Base-by-base conservation (phyloP, 2,888 invertebrate species). In the Apodemia mormo region DNA sequence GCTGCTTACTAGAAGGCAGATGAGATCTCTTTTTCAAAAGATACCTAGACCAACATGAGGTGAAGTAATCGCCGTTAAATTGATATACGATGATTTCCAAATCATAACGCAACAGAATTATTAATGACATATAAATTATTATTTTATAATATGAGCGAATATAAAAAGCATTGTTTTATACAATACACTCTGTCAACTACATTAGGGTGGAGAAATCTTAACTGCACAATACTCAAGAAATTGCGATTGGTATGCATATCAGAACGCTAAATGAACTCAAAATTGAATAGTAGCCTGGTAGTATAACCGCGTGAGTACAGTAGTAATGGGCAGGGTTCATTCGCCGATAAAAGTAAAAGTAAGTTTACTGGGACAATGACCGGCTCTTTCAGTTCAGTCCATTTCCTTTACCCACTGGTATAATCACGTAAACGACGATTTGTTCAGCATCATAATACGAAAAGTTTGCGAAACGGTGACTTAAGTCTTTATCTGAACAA, bases 291-390 rank as follows among this genome's bases (percentile, higher is more conserved):
- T 80, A 77, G 78, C 78, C 80, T 83, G 86, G 88, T 91, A 91
- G 90, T 91, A 90, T 90, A 92, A 92, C 88, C 82, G 82, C 86
- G 89, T 89, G 90, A 88, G 85, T 82, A 85, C 80, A 85, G 85
- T 90, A 89, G 87, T 87, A 91, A 92, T 91, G 87, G 85, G 77
- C 85, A 84, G 89, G 91, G 93, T 93, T 93, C 93, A 88, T 89
- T 93, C 90, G 90, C 92, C 92, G 87, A 88, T 85, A 87, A 93
- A 90, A 93, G 90, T 91, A 93, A 93, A 93, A 93, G 92, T 91
- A 80, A 89, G 91, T 92, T 92, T 92, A 93, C 79, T 92, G 89
- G 93, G 89, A 91, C 93, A 90, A 91, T 88, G 93, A 92, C 92
- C 92, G 89, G 78, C 85, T 90, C 90, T 92, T 89, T 85, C 82